Base-by-base conservation (phyloP, 2,888 invertebrate genomes). In the Argyresthia goedartella region DNA sequence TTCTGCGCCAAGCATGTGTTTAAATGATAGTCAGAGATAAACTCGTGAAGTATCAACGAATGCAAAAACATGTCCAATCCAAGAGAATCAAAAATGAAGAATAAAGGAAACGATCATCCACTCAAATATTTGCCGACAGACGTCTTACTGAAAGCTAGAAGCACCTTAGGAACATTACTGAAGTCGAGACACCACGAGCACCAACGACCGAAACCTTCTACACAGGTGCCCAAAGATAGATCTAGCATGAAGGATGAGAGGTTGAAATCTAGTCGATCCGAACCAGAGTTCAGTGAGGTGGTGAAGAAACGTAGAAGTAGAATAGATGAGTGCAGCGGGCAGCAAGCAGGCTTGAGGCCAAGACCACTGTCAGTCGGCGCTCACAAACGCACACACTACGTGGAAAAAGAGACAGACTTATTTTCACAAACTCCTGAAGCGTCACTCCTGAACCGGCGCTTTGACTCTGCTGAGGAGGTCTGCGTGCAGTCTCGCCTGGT, bases 211-310 rank as follows among this genome's bases (percentile, higher is more conserved):
- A 80, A 76, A 56, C 52, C 60, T 35, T 59, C 69, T 1, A 89
- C 88, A 53, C 72, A 88, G 50, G 88, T 88, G 42, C 57, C 74
- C 33, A 89, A 88, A 64, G 74, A 80, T 36, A 88, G 87, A 53
- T 63, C 69, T 8, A 65, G 65, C 58, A 77, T 72, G 54, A 81
- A 69, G 53, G 67, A 69, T 10, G 82, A 85, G 1, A 81, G 69
- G 53, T 58, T 84, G 8, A 82, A 82, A 57, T 74, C 55, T 50
- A 75, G 76, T 52, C 67, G 74, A 39, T 86, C 82, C 0, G 85
- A 85, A 55, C 82, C 81, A 3, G 85, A 82, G 54, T 84, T 86
- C 51, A 66, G 70, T 61, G 75, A 81, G 56, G 60, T 74, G 47
- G 69, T 76, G 57, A 60, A 59, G 7, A 78, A 74, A 57, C 81